Evolutionary conservation across 2,888 invertebrate species (phyloP).

Genomic region (Xestia xanthographa): DNA sequence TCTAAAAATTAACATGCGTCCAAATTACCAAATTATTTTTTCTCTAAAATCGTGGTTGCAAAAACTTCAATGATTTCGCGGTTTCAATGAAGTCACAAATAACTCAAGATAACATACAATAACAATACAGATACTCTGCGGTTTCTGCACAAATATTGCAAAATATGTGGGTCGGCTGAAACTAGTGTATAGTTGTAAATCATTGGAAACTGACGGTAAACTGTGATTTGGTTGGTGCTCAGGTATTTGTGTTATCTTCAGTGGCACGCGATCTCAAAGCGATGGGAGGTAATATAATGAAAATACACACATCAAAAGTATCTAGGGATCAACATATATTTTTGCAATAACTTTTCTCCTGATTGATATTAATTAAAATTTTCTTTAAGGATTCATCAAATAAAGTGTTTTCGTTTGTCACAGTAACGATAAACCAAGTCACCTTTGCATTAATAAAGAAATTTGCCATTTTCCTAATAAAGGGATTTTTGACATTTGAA

Average conservation of each 20-base stretch:
- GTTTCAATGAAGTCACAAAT: slow-evolving; percentile 30
- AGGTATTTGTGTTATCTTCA: slow-evolving; percentile 38
- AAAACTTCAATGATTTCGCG: not conserved
- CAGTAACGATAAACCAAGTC: no score
- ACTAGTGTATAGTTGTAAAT: slow-evolving; percentile 55
- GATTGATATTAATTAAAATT: no score
- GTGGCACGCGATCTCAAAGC: slow-evolving; percentile 27
- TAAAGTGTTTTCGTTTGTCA: no score
- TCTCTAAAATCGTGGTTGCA: not conserved
- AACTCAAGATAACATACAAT: slow-evolving; percentile 15
- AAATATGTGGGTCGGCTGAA: slow-evolving; percentile 58
- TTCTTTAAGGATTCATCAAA: no score
- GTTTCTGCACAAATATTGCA: slow-evolving; percentile 53
- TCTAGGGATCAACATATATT: no score
- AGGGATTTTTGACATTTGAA: no score
- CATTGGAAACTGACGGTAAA: slow-evolving; percentile 37
- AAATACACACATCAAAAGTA: no score
- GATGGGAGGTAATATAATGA: not conserved
- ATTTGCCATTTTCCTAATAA: no score
- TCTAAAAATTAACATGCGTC: not conserved
- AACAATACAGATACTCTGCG: slow-evolving; percentile 26
- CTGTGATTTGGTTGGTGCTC: slow-evolving; percentile 45
- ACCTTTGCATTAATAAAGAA: no score
- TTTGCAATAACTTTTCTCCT: no score
- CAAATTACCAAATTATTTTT: not conserved